phyloP scores from a whole-genome alignment of 2,797 vertebrate genomes.

The Xerus rutilus region DNA sequence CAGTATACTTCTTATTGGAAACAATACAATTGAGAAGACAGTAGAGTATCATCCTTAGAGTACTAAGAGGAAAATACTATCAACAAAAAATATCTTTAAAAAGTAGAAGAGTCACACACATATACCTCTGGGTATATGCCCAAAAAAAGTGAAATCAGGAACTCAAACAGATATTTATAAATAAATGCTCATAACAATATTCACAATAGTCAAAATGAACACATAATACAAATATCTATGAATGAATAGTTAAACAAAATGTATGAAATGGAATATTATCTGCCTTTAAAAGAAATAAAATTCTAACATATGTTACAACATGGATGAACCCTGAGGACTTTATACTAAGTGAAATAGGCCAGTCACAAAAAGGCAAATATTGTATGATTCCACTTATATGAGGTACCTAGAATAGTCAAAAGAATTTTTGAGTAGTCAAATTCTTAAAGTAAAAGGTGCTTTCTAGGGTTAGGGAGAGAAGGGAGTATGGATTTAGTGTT shows the following conservation, averaged over 20 bases:
- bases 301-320: neutral
- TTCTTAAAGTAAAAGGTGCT: neutral
- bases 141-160: neutral
- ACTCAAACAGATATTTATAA: neutral
- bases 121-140: no score
- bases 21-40: neutral
- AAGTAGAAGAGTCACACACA: no score
- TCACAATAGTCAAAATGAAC: neutral
- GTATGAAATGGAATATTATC: neutral
- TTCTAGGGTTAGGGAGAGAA: neutral
- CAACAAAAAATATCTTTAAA: no score
- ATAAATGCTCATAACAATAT: neutral
- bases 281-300: neutral
- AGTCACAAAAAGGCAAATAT: neutral
- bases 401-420: neutral
- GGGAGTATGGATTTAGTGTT: neutral
- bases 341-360: neutral
- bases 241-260: neutral
- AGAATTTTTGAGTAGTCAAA: neutral
- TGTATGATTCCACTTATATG: neutral
- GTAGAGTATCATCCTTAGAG: neutral
- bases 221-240: neutral
- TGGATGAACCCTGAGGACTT: neutral
- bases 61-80: neutral
- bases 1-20: neutral